Evolutionary conservation across 2,797 vertebrate species (phyloP).

Genomic region (Philypnodon macrostomus): DNA sequence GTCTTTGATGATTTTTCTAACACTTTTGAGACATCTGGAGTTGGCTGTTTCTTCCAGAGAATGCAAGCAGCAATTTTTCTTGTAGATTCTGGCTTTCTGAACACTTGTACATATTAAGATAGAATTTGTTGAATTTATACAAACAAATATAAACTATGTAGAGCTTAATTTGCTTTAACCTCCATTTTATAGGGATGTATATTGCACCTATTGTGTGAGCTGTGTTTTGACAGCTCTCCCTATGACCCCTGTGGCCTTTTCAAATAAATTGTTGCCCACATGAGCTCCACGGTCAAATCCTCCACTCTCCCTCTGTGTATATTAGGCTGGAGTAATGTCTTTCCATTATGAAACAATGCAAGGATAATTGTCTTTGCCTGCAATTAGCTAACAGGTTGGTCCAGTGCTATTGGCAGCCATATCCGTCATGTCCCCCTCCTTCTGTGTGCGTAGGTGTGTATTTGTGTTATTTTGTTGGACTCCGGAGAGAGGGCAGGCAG

Average conservation of each 20-base stretch:
- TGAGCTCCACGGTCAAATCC: conserved; percentile 83
- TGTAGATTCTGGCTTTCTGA: too few species aligned
- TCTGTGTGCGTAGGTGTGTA: conserved; percentile 39
- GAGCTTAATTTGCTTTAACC: too few species aligned
- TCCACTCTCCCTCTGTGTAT: conserved; percentile 92
- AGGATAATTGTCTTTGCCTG: conserved; percentile 97
- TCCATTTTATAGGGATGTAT: conserved; percentile 9
- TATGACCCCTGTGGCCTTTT: conserved; percentile 83
- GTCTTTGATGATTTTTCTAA: too few species aligned
- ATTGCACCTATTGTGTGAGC: conserved; percentile 60
- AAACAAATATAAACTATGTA: too few species aligned
- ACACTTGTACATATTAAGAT: too few species aligned
- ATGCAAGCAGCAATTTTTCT: too few species aligned
- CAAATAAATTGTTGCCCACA: conserved; percentile 87
- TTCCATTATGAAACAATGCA: conserved; percentile 95
- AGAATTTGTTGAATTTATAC: too few species aligned
- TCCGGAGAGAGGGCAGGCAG: conserved; percentile 60
- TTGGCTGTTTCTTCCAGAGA: too few species aligned
- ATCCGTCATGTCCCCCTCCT: conserved; percentile 87
- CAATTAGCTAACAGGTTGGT: conserved; percentile 98
- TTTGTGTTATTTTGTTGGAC: conserved; percentile 54
- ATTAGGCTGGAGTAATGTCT: conserved; percentile 94
- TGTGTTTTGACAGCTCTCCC: conserved; percentile 81
- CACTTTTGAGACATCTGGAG: too few species aligned
- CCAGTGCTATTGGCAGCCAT: conserved; percentile 91